Conservation (phyloP, 1,140 invertebrate species). For the Brachionus sp. region DNA sequence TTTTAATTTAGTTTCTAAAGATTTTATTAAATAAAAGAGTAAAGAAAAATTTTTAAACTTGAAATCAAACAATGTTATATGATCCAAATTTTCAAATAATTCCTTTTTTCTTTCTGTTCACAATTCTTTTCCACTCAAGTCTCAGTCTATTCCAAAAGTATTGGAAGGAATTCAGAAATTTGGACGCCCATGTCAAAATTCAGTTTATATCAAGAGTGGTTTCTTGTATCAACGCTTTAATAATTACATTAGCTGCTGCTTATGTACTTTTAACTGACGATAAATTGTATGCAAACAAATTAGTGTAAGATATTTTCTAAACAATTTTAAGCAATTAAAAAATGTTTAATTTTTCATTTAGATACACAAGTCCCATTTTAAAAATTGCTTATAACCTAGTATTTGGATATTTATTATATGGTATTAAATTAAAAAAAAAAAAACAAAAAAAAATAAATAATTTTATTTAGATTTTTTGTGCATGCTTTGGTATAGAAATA, state of each 20-base stretch:
- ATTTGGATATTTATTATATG: not conserved
- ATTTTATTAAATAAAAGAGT: not conserved
- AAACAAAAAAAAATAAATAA: not conserved
- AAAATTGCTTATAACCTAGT: not conserved
- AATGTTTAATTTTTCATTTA: not conserved
- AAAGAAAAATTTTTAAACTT: not conserved
- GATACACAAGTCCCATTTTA: not conserved
- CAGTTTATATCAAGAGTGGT: constrained; percentile 17
- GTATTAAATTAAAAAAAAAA: not conserved
- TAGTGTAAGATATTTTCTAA: not conserved
- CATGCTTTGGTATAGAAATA: constrained; percentile 5
- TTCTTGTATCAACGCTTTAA: not conserved
- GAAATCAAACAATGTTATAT: not conserved
- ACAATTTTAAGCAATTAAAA: not conserved
- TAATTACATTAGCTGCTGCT: not conserved
- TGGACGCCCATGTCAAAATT: not conserved
- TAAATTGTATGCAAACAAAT: not conserved
- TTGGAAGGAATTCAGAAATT: not conserved
- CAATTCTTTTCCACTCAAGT: not conserved
- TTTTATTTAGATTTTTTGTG: not conserved
- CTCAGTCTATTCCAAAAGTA: not conserved
- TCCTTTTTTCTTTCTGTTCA: not conserved
- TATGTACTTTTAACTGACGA: not conserved
- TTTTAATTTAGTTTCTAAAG: not conserved
- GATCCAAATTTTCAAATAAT: not conserved